Percentiles rank a stretch among this genome's conserved stretches.
phyloP scores from a whole-genome alignment of 2,113 vertebrate genomes.

The Bubo bubo region DNA sequence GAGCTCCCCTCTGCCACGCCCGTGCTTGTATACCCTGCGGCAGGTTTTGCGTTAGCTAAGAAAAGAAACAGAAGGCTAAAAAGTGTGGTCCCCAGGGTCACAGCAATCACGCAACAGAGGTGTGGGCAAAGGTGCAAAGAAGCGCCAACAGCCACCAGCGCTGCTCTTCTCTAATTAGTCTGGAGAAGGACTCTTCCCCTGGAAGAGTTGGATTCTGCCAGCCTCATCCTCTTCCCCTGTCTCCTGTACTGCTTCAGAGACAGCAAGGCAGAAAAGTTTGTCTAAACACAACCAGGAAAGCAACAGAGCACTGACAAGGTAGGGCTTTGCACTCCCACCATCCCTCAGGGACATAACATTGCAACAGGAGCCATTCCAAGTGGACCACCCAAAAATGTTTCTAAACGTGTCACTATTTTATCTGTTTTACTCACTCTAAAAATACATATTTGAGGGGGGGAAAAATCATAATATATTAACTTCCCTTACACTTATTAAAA shows the following conservation, averaged over 20 bases:
- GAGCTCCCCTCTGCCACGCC: neutral
- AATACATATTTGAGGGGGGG: neutral
- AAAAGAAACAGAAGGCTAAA: neutral
- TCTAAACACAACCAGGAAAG: neutral
- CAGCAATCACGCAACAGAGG: accelerated
- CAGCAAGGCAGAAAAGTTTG: neutral
- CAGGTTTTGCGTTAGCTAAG: neutral
- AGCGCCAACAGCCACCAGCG: neutral
- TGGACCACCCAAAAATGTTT: neutral
- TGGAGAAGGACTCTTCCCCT: neutral
- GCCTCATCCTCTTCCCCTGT: neutral
- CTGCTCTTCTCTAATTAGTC: neutral
- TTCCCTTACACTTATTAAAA: neutral
- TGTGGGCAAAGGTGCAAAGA: neutral
- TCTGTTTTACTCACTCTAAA: neutral
- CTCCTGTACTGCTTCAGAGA: neutral
- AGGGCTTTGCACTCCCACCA: neutral
- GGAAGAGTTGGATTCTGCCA: neutral
- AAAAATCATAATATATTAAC: neutral
- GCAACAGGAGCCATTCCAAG: neutral
- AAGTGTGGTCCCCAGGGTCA: neutral
- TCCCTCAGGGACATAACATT: neutral
- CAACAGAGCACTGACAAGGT: neutral
- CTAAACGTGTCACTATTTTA: neutral
- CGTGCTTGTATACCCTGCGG: accelerated